Conservation (phyloP, 2,113 vertebrate genomes). For the Odobenus rosmarus region DNA sequence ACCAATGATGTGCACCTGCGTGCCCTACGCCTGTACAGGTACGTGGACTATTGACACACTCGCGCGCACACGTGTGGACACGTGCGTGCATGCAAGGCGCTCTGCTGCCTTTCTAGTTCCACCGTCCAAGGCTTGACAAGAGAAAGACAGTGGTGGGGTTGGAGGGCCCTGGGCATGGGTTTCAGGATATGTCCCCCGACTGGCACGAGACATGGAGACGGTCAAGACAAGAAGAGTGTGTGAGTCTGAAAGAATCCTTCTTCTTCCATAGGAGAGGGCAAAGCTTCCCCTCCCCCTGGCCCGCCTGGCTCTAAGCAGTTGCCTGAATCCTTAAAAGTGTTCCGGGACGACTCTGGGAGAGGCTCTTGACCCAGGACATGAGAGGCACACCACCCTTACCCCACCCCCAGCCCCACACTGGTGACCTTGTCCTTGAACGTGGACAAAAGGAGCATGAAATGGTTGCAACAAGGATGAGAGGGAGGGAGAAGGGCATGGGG, state of each 20-base stretch:
- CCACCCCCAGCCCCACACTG: not conserved
- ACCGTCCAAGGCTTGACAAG: not conserved
- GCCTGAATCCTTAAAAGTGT: not conserved
- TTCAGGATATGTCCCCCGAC: not conserved
- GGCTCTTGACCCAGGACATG: not conserved
- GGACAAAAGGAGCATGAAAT: constrained; percentile 71
- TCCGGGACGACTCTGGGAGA: not conserved
- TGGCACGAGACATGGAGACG: not conserved
- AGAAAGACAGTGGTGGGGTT: not conserved
- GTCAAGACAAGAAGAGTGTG: not conserved
- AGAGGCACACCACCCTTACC: not conserved
- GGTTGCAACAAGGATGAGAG: constrained; percentile 62
- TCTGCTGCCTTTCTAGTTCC: not conserved
- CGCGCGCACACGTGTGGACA: too few species aligned
- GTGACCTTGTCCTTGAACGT: not conserved
- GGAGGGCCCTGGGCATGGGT: not conserved
- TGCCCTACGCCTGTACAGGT: fast-evolving
- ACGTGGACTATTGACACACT: fast-evolving
- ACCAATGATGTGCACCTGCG: fast-evolving
- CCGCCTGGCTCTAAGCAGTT: not conserved
- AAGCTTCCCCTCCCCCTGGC: not conserved
- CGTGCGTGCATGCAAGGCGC: fast-evolving
- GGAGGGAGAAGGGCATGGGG: not conserved
- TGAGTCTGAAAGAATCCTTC: not conserved
- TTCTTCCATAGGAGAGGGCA: not conserved